A percentile compares a stretch with the other conserved stretches of the same genome.
Conservation (phyloP, 2,113 vertebrate species). For the Pogonocichla stellata region DNA sequence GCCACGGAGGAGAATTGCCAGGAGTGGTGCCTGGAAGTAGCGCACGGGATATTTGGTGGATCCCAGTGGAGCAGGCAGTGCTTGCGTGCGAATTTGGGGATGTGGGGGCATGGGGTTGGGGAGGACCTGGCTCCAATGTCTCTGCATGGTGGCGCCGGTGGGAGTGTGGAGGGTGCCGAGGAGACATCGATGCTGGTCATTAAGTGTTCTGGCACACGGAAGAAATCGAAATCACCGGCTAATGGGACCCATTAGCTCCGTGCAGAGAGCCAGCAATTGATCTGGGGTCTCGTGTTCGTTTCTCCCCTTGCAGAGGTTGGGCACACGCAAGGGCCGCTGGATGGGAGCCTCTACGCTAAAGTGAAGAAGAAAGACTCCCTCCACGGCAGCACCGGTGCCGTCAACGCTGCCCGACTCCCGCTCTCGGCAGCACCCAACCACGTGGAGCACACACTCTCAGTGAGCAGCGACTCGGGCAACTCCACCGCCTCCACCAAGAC, state of each 20-base stretch:
- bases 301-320: conserved; percentile 84
- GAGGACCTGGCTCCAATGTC: not conserved
- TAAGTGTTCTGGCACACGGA: not conserved
- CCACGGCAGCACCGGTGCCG: conserved; percentile 75
- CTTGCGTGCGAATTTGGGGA: accelerated
- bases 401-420: conserved; percentile 78
- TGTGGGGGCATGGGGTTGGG: not conserved
- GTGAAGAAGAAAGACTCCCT: conserved; percentile 96
- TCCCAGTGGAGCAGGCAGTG: not conserved
- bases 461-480: conserved; percentile 97
- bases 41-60: not conserved
- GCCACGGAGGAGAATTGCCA: not conserved
- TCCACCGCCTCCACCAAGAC: conserved; percentile 97
- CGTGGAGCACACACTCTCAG: conserved; percentile 91
- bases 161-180: conserved; percentile 6
- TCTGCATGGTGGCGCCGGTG: not conserved
- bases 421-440: conserved; percentile 78
- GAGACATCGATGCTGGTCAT: not conserved
- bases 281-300: conserved; percentile 39
- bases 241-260: conserved; percentile 6
- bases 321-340: conserved; percentile 94
- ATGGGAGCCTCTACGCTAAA: conserved; percentile 97
- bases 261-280: conserved; percentile 47
- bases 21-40: not conserved
- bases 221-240: conserved; percentile 32